Base-by-base conservation (phyloP, 2,888 invertebrate species). In the Macaria notata region DNA sequence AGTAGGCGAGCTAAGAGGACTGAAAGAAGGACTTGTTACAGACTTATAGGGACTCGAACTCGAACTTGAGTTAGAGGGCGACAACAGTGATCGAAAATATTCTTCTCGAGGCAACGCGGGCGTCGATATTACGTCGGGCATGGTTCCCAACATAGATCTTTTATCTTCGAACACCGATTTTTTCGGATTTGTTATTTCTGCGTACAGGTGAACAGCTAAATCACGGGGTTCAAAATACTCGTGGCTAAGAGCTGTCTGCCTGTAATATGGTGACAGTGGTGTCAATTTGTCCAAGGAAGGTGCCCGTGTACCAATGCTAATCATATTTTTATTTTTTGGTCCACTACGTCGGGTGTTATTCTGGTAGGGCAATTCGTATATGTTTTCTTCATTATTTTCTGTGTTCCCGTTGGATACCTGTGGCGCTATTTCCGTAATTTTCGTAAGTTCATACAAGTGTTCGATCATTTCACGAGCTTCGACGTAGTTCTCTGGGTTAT, bases 401-500 rank as follows among this genome's bases (percentile, higher is more conserved):
- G 78, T 76, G 4, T 68, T 64, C 65, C 93, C 93, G 58, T 90
- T 88, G 62, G 93, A 93, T 62, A 92, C 93, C 49, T 36, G 54
- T 4, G 63, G 57, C 30, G 52, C 48, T 69, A 95, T 94, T 71
- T 95, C 94, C 3, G 59, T 59, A 42, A 95, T 93, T 75, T 95
- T 95, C 48, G 95, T 94, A 51, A 95, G 91, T 78, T 95, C 95
- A 71, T 95, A 95, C 4, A 95, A 84, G 70, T 95, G 94, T 73
- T 96, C 95, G 60, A 96, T 96, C 90, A 95, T 94, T 79, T 95
- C 95, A 42, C 95, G 90, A 3, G 96, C 95, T 74, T 95, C 94
- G 53, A 94, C 93, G 68, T 95, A 95, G 57, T 95, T 94, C 54
- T 94, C 93, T 0, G 95, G 95, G 74, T 94, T 94, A 68, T 95